Base-by-base conservation (phyloP, 2,888 invertebrate genomes). In the Lypha dubia region DNA sequence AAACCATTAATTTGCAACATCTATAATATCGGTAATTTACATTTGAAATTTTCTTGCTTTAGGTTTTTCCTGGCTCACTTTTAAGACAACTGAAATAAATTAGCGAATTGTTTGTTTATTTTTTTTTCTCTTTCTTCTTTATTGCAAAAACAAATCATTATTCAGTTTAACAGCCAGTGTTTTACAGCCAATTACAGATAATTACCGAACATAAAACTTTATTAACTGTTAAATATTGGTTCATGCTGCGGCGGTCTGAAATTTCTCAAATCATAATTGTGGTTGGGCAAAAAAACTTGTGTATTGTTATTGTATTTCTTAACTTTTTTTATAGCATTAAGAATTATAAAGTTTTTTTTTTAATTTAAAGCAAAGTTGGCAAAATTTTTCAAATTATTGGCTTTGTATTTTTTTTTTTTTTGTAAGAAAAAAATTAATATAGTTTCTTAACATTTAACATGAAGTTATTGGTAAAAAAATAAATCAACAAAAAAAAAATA, bases 131-230 rank as follows among this genome's bases (percentile, higher is more conserved):
- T n/a, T n/a, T n/a, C n/a, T n/a, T n/a, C n/a, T n/a, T n/a, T n/a
- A n/a, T n/a, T n/a, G n/a, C n/a, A n/a, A n/a, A 44, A 17, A 17
- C 22, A 51, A 53, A 9, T 53, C 9, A 17, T 15, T 22, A n/a
- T 53, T 32, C 35, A 3, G n/a, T 22, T n/a, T 51, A 38, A 67
- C 3, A 46, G 24, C 11, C 5, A 51, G 15, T 68, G 32, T n/a
- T 80, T 84, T 76, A 53, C 76, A 76, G 20, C 17, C 38, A 80
- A 84, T 80, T 76, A 73, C 46, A 38, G 41, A 53, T 70, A 83
- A 83, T 83, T 62, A 41, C n/a, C 17, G 58, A 74, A 70, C 81
- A 81, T 68, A 53, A 62, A 75, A 11, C 35, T 81, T 75, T 46
- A 81, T 81, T 75, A 53, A 75, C 53, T 62, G 68, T 62, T 70